A percentile compares a stretch with the other conserved stretches of the same genome.
These are phyloP conservation scores for Microtus pennsylvanicus DNA, from an alignment of 2,113 vertebrate genomes.

Conservation along the genomic window DNA sequence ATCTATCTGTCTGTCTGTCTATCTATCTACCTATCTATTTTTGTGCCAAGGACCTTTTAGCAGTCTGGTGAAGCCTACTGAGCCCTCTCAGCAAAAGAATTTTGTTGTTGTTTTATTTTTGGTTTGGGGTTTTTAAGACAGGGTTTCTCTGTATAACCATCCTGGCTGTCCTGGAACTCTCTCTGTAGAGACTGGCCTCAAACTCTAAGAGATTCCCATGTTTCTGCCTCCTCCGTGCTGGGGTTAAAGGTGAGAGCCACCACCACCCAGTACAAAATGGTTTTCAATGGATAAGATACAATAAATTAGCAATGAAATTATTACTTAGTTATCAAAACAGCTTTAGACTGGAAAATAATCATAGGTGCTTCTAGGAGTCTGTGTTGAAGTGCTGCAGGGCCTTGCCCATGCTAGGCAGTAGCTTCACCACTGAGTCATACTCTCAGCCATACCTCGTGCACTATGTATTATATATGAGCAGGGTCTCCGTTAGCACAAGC, in stretches of 20 bases:
- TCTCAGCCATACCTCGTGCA: neutral
- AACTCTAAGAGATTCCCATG: neutral
- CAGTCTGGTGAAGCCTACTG: neutral
- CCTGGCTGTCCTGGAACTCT: neutral
- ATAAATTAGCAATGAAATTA: neutral
- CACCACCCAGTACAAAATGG: neutral
- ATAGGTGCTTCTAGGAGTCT: too few species aligned
- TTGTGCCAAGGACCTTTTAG: neutral
- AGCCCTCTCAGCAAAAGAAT: neutral
- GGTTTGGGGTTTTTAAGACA: neutral
- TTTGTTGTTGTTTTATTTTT: neutral
- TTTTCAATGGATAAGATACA: conserved; percentile 19
- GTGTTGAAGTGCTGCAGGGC: neutral
- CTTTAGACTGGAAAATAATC: neutral
- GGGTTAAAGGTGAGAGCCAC: neutral
- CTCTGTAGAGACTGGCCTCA: neutral
- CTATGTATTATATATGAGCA: too few species aligned
- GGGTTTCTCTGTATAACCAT: neutral
- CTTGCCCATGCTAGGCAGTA: neutral
- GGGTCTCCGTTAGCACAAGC: neutral
- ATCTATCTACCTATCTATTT: neutral
- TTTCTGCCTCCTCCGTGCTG: neutral
- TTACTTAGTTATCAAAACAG: neutral
- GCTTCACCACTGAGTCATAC: neutral
- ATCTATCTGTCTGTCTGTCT: neutral